phyloP scores from a whole-genome alignment of 1,140 invertebrate species.

The Tetramorium alpestre region DNA sequence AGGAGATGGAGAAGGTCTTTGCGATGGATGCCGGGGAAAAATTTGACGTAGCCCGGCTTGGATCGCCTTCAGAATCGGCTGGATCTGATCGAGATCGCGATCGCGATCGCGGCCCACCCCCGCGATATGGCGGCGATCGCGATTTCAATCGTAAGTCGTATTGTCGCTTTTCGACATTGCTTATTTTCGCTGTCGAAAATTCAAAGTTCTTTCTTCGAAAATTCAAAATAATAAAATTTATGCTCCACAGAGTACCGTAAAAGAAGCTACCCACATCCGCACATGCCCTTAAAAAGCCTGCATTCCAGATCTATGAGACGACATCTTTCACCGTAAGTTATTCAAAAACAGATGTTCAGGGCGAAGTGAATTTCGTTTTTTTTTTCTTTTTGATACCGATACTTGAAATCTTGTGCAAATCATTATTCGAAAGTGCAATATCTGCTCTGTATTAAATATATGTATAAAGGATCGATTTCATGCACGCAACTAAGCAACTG shows the following conservation, averaged over 20 bases:
- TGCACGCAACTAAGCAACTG: not conserved
- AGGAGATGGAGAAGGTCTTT: conserved; percentile 93
- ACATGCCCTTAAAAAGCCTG: conserved; percentile 87
- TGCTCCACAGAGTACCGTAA: conserved; percentile 87
- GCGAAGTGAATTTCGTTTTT: not conserved
- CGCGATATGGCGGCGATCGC: conserved; percentile 86
- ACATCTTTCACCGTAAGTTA: conserved; percentile 84
- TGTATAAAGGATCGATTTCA: not conserved
- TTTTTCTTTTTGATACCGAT: too few relatives aligned
- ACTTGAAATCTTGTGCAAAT: not conserved
- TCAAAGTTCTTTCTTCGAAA: not conserved
- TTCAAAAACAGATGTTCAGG: not conserved
- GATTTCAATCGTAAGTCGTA: conserved; percentile 85
- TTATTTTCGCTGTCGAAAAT: not conserved
- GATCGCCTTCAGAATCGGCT: conserved; percentile 85
- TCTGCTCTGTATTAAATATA: not conserved
- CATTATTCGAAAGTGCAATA: not conserved
- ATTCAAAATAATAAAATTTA: not conserved
- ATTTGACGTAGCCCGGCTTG: conserved; percentile 88
- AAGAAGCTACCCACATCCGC: conserved; percentile 89
- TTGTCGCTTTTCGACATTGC: not conserved
- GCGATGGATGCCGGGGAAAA: conserved; percentile 87
- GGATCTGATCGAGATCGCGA: conserved; percentile 84
- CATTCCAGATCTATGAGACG: conserved; percentile 85
- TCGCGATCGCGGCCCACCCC: conserved; percentile 84